These are phyloP conservation scores for Mandrillus leucophaeus DNA, from an alignment of 2,113 vertebrate species.

Conservation along the genomic window DNA sequence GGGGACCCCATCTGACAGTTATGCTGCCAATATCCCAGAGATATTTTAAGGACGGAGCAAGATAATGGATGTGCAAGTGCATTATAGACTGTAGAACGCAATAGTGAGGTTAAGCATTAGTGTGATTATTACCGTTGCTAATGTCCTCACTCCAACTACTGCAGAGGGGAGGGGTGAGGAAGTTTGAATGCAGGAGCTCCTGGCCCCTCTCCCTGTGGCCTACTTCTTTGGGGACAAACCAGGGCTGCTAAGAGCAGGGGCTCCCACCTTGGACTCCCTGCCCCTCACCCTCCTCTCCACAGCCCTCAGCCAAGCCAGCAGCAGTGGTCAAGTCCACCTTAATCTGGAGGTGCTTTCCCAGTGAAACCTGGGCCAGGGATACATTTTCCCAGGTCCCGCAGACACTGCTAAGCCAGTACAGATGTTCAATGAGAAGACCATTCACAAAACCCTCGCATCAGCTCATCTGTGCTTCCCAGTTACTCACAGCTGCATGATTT, in stretches of 20 bases:
- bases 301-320: background rate
- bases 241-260: background rate
- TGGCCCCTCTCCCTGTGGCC: background rate
- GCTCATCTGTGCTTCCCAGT: accelerated
- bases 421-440: accelerated
- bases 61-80: too few relatives aligned
- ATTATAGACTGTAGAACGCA: too few relatives aligned
- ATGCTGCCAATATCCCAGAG: background rate
- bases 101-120: background rate
- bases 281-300: background rate
- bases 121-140: background rate
- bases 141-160: accelerated
- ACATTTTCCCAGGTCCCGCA: background rate
- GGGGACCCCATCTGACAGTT: background rate
- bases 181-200: background rate
- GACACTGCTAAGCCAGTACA: background rate
- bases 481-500: background rate
- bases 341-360: background rate
- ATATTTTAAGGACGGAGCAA: accelerated
- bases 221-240: background rate
- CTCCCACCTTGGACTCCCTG: background rate
- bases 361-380: background rate
- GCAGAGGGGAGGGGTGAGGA: accelerated
- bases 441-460: too few relatives aligned
- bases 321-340: background rate